phyloP scores from a whole-genome alignment of 2,888 invertebrate species.

The Scaptomyza caliginosa region DNA sequence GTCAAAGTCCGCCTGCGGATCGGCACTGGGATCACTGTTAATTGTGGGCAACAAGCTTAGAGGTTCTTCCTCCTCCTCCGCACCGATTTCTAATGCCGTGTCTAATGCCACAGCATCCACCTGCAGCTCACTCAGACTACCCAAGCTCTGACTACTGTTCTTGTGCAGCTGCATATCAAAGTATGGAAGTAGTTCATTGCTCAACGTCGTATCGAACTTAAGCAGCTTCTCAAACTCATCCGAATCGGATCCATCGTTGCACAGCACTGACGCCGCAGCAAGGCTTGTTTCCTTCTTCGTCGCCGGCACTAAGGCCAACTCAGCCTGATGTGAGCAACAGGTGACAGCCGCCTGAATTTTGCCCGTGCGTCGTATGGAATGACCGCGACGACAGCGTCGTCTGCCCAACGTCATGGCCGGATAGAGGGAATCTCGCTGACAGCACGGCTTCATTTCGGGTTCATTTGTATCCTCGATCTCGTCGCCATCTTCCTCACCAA shows the following conservation, averaged over 20 bases:
- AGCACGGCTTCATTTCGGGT: slow-evolving; percentile 83
- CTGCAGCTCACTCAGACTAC: slow-evolving; percentile 80
- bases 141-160: slow-evolving; percentile 75
- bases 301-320: slow-evolving; percentile 4
- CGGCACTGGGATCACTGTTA: slow-evolving; percentile 80
- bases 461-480: slow-evolving; percentile 86
- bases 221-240: slow-evolving; percentile 83
- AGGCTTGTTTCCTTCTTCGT: slow-evolving; percentile 2
- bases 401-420: slow-evolving; percentile 86
- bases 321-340: slow-evolving; percentile 59
- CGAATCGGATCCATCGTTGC: slow-evolving; percentile 79
- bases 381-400: slow-evolving; percentile 85
- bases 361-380: slow-evolving; percentile 83
- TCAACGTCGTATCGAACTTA: slow-evolving; percentile 81
- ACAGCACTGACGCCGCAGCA: not conserved
- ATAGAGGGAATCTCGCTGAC: slow-evolving; percentile 85
- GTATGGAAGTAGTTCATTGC: slow-evolving; percentile 83
- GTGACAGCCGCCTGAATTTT: slow-evolving; percentile 68
- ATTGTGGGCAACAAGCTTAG: slow-evolving; percentile 78
- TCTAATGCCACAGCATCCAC: slow-evolving; percentile 44
- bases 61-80: slow-evolving; percentile 67
- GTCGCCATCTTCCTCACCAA: slow-evolving; percentile 93
- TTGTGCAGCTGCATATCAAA: slow-evolving; percentile 83
- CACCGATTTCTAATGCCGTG: slow-evolving; percentile 25
- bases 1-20: slow-evolving; percentile 73